These are phyloP conservation scores for Drosophila crucigera DNA, from an alignment of 2,888 invertebrate genomes.

Conservation along the genomic window DNA sequence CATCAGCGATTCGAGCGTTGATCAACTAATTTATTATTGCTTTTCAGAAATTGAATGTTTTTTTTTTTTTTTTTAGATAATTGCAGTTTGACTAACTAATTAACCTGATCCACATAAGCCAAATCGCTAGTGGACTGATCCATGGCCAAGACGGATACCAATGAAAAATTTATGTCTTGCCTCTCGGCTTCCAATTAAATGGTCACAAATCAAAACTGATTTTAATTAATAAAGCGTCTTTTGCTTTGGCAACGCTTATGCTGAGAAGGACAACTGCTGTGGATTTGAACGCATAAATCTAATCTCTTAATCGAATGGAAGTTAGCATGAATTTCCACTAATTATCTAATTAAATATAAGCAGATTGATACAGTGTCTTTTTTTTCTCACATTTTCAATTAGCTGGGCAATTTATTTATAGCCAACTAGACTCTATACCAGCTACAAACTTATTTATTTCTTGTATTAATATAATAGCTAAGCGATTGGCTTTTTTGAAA, in stretches of 20 bases:
- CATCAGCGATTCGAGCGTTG: slow-evolving; percentile 14
- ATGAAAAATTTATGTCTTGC: slow-evolving; percentile 38
- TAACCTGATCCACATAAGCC: slow-evolving; percentile 70
- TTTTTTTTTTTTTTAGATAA: slow-evolving; percentile 46
- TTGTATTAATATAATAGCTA: not conserved
- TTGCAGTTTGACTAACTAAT: slow-evolving; percentile 64
- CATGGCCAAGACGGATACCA: slow-evolving; percentile 31
- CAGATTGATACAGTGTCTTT: not conserved
- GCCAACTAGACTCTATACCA: not conserved
- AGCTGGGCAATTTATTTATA: not conserved
- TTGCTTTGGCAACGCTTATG: not conserved
- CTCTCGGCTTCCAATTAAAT: slow-evolving; percentile 48
- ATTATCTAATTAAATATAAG: not conserved
- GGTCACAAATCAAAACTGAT: slow-evolving; percentile 70
- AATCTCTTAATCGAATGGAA: not conserved
- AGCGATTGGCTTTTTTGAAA: not conserved
- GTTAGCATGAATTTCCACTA: not conserved
- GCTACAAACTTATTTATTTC: not conserved
- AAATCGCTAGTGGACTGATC: slow-evolving; percentile 21
- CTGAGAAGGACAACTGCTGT: slow-evolving; percentile 1
- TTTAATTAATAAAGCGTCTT: slow-evolving; percentile 65
- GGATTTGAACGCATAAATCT: not conserved
- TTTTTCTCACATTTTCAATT: not conserved
- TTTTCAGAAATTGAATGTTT: slow-evolving; percentile 65
- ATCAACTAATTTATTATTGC: slow-evolving; percentile 32